A percentile compares a stretch with the other conserved stretches of the same genome.
Conservation (phyloP, 2,888 invertebrate species). For the Poecilus cupreus region DNA sequence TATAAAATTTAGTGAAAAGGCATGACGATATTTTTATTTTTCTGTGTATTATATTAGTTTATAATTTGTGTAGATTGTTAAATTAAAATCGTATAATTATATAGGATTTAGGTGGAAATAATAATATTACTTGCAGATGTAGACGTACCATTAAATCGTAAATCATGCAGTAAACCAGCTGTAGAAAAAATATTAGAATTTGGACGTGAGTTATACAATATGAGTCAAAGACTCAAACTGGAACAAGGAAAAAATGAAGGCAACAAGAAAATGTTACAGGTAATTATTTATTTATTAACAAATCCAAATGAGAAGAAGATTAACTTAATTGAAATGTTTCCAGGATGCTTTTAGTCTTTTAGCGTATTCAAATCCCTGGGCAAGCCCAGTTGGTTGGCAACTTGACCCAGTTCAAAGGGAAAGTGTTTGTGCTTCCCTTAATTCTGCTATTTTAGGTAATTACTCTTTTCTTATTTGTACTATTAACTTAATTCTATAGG, state of each 20-base stretch:
- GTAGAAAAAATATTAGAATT: constrained; percentile 96
- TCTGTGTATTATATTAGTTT: too few relatives aligned
- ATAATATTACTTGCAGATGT: constrained; percentile 71
- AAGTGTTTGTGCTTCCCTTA: constrained; percentile 95
- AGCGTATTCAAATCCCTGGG: constrained; percentile 98
- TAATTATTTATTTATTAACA: constrained; percentile 69
- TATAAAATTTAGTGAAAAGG: too few relatives aligned
- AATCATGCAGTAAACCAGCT: constrained; percentile 81
- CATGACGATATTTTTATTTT: too few relatives aligned
- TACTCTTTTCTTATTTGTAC: too few relatives aligned
- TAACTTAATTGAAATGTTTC: constrained; percentile 61
- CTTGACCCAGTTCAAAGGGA: constrained; percentile 96
- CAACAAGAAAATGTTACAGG: constrained; percentile 95
- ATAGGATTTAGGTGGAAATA: background rate
- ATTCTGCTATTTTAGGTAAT: constrained; percentile 96
- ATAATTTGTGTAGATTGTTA: too few relatives aligned
- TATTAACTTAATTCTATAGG: too few relatives aligned
- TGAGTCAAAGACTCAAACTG: constrained; percentile 89
- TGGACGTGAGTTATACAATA: constrained; percentile 93
- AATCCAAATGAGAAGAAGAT: background rate
- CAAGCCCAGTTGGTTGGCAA: constrained; percentile 97
- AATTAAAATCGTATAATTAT: too few relatives aligned
- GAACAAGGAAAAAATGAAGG: constrained; percentile 87
- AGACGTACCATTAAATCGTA: constrained; percentile 71
- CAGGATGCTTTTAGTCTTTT: constrained; percentile 98